Base-by-base conservation (phyloP, 1,140 invertebrate species). In the Metopolophium dirhodum region DNA sequence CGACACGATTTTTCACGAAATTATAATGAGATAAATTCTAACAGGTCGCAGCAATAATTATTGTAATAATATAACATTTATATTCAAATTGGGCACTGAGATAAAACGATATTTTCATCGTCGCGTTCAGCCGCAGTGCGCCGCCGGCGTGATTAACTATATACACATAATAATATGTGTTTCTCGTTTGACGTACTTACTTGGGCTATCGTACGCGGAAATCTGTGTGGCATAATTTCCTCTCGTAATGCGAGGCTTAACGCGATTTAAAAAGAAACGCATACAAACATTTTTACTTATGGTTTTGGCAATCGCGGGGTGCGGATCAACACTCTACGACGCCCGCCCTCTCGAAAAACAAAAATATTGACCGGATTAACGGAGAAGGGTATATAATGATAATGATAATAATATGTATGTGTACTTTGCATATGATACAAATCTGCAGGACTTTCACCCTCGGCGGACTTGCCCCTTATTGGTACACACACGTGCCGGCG, bases 361-460 rank as follows among this genome's bases (percentile, higher is more conserved):
- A 93, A 93, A 93, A 93, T 93, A 93, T 93, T 93, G 91, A 85
- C 77, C 82, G 91, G 68, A 93, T 93, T 61, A 93, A 86, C 49
- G 23, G 7, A 54, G 18, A 23, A 37, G 88, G 49, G 35, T 54
- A 47, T 45, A 86, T 47, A 77, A 54, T 54, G 22, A 22, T 54
- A 54, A 22, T n/a, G 14, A 68, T 68, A 68, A 68, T 68, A 68
- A n/a, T 68, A 77, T 41, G 49, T 91, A 9, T 54, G 91, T 85
- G 61, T 57, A 85, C 49, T 93, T 93, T 93, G 82, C 91, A 93
- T 86, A 57, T n/a, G 77, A 93, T 93, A 93, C 77, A 54, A 86
- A 86, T 86, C 77, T 86, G 51, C 47, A 51, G 91, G 51, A n/a
- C 77, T 85, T 86, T 51, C 26, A 49, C 82, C 82, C 49, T 93